phyloP scores from a whole-genome alignment of 2,797 vertebrate species.

The Notolepis coatsorum region DNA sequence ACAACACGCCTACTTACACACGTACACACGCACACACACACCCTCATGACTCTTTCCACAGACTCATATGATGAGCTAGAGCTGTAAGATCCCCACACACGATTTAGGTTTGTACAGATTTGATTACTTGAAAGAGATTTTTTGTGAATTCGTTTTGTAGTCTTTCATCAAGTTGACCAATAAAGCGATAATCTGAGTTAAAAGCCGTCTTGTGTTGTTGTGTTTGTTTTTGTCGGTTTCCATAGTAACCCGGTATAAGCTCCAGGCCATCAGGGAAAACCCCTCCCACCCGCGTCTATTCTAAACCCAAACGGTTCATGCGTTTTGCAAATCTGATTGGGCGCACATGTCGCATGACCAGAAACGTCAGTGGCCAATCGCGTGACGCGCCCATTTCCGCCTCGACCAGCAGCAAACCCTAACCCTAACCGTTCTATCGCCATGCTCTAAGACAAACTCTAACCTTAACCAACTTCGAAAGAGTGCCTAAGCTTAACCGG shows the following conservation, averaged over 20 bases:
- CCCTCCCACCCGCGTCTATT: no score
- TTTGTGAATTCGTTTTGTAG: constrained; percentile 86
- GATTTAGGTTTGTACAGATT: constrained; percentile 85
- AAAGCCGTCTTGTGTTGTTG: neutral
- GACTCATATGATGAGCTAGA: constrained; percentile 79
- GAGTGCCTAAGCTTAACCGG: no score
- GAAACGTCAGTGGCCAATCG: no score
- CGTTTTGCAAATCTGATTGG: no score
- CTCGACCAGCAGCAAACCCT: no score
- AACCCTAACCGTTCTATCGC: neutral
- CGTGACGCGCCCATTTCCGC: no score
- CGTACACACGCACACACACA: constrained; percentile 31
- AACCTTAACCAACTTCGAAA: no score
- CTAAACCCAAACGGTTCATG: no score
- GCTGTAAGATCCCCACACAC: constrained; percentile 75
- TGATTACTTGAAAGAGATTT: constrained; percentile 85
- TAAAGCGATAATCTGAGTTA: constrained; percentile 84
- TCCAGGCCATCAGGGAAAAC: no score
- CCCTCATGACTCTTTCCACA: constrained; percentile 60
- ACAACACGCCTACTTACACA: constrained; percentile 20
- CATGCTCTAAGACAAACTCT: no score
- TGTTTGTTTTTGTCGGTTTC: neutral
- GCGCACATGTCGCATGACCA: no score
- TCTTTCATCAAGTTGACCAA: constrained; percentile 86
- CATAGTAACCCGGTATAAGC: no score